Base-by-base conservation (phyloP, 2,113 vertebrate species). In the Gambusia affinis region DNA sequence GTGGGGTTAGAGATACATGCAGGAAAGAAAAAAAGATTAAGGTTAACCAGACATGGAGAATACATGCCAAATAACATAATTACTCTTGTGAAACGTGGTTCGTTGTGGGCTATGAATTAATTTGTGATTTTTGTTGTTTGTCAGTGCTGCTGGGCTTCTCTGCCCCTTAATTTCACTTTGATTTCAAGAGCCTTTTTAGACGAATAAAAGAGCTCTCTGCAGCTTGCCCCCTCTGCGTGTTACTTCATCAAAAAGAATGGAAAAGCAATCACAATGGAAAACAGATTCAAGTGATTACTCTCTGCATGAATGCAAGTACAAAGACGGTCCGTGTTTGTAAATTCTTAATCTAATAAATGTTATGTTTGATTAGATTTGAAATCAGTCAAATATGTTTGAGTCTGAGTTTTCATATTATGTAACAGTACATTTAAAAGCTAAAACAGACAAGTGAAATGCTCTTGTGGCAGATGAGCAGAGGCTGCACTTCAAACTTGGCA, bases 391-490 rank as follows among this genome's bases (percentile, higher is more conserved):
- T 75, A 60, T 15, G 33, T 73, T 39, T 69, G 60, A 68, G 78
- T 30, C 44, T 15, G 60, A 75, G 68, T 44, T 17, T 61, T 72
- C 73, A 44, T 12, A 76, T 89, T 90, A 86, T 79, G 80, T 79
- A 85, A 90, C 70, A 61, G 24, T 6, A 30, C 30, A 72, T 70
- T 87, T 81, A 76, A 85, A 82, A 79, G 72, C 64, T 37, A 70
- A 87, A 79, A 72, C 70, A 81, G 85, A 86, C 73, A 84, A 85
- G 80, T 81, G 75, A 86, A 85, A 86, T 86, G 77, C 66, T 80
- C 81, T 74, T 73, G 81, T 81, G 81, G 84, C 81, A 75, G 83
- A 91, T 74, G 74, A 80, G 80, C 79, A 80, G 44, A 84, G 84
- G 76, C 83, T 47, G 79, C 70, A 73, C 67, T 85, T 83, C 64